phyloP scores from a whole-genome alignment of 1,140 invertebrate genomes.

The Drosophila tristis region DNA sequence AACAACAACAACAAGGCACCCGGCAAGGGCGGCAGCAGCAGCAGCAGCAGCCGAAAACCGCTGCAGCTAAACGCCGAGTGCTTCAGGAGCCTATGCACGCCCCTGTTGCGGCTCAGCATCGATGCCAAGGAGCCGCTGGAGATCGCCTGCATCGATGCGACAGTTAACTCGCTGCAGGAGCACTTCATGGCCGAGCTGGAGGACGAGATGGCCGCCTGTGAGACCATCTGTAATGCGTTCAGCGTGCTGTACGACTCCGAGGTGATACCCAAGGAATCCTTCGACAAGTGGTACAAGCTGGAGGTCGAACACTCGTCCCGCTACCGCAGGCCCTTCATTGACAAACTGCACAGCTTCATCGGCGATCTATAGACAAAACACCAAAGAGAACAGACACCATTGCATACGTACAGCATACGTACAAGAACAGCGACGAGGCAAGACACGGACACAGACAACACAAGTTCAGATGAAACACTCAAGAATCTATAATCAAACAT shows the following conservation, averaged over 20 bases:
- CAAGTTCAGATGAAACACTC: not conserved
- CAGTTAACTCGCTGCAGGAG: constrained; percentile 61
- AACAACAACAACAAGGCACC: constrained; percentile 34
- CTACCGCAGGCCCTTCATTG: constrained; percentile 42
- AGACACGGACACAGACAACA: not conserved
- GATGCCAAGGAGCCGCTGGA: constrained; percentile 70
- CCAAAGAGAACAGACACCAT: constrained; percentile 15
- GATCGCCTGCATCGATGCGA: constrained; percentile 69
- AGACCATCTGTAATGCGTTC: constrained; percentile 64
- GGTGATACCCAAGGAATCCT: constrained; percentile 71
- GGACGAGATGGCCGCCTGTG: constrained; percentile 62
- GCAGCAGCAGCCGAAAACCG: constrained; percentile 20
- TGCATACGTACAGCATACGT: not conserved
- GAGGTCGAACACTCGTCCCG: constrained; percentile 41
- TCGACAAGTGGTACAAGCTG: constrained; percentile 71
- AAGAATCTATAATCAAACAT: not conserved
- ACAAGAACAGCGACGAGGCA: not conserved
- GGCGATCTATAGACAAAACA: constrained; percentile 47
- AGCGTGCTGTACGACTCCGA: constrained; percentile 66
- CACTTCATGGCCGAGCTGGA: constrained; percentile 60
- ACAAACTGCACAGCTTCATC: constrained; percentile 59
- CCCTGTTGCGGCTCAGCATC: constrained; percentile 63
- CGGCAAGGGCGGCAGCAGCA: constrained; percentile 21
- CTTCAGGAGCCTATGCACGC: constrained; percentile 61
- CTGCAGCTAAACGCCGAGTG: constrained; percentile 61